These are phyloP conservation scores for Temnothorax ravouxi DNA, from an alignment of 2,888 invertebrate genomes.

Conservation along the genomic window DNA sequence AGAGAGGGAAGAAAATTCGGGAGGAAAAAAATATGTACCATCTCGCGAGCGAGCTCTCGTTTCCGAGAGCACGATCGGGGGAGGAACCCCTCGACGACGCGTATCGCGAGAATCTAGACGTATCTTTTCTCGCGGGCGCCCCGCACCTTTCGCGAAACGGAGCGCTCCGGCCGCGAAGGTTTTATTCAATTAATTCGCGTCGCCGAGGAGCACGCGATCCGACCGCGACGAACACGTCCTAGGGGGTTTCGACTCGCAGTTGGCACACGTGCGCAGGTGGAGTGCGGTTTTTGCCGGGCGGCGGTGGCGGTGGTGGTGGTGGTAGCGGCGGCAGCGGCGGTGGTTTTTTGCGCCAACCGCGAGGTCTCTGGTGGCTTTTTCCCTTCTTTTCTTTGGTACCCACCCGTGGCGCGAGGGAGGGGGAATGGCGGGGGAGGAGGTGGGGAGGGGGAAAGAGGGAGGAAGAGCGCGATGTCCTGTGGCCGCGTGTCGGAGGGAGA, in stretches of 20 bases:
- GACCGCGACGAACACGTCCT: slow-evolving; percentile 70
- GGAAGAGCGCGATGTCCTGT: slow-evolving; percentile 5
- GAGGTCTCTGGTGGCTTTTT: slow-evolving; percentile 74
- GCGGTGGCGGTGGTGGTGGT: neutral
- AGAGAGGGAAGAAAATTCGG: too few relatives aligned
- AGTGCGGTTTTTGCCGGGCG: slow-evolving; percentile 74
- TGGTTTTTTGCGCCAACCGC: slow-evolving; percentile 71
- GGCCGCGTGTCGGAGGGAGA: slow-evolving; percentile 3
- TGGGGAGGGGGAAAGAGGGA: neutral
- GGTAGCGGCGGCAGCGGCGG: slow-evolving; percentile 51
- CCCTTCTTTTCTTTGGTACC: slow-evolving; percentile 73
- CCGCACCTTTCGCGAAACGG: neutral
- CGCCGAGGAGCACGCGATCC: slow-evolving; percentile 63
- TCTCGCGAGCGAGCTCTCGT: neutral
- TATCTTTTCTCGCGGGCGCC: too few relatives aligned
- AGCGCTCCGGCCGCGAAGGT: slow-evolving; percentile 16
- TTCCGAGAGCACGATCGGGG: neutral
- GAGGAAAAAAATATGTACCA: neutral
- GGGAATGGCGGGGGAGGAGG: neutral
- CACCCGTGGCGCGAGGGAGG: slow-evolving; percentile 39
- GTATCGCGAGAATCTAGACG: neutral
- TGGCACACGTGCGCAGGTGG: slow-evolving; percentile 82
- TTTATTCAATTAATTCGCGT: slow-evolving; percentile 70
- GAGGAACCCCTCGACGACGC: neutral
- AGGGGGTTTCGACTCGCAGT: slow-evolving; percentile 77